Evolutionary conservation across 2,797 vertebrate genomes (phyloP), one percentile per base, ranked within the genome.

Genomic region (Okamejei kenojei): DNA sequence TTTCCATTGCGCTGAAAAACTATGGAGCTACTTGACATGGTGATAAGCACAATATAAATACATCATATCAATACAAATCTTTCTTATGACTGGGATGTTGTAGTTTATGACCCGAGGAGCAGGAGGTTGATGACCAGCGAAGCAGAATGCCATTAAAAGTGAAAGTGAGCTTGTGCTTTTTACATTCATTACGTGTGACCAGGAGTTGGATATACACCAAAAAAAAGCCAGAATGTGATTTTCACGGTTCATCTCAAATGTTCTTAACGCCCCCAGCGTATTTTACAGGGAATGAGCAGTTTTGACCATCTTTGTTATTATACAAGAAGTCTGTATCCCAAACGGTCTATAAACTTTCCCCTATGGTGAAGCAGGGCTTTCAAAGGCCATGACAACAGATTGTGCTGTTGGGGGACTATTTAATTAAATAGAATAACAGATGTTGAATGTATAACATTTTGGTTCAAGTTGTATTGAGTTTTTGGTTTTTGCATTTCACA

Each of bases 381-480:
- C 26, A 74, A 45, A 58, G 73, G 90, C 76, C 68, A 92, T 15
- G 90, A 74, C 23, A 26, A 26, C 45, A 73, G 73, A 88, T 88
- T 88, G 71, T 92, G 32, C 29, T 74, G 71, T 76, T 76, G 35
- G 19, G 71, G 90, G 90, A 71, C 26, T 29, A 26, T 5, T 54
- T 26, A 11, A 58, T 54, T 92, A 21, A 63, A 32, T 88, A 19
- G 68, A 76, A 76, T 92, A 92, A n/a, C 90, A 92, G 90, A 92
- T 91, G 90, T 38, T 76, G 35, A 76, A 23, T 54, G 71, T 54
- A 91, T 74, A 74, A 91, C 58, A 74, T 92, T 54, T 38, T 92
- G 90, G 71, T 54, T 92, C 90, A 74, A n/a, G 17, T 76, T 15
- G 90, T 38, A 92, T 74, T 92, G 15, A 76, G 90, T 54, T 38